Evolutionary conservation across 2,113 vertebrate species (phyloP).

Genomic region (Macquaria australasica): DNA sequence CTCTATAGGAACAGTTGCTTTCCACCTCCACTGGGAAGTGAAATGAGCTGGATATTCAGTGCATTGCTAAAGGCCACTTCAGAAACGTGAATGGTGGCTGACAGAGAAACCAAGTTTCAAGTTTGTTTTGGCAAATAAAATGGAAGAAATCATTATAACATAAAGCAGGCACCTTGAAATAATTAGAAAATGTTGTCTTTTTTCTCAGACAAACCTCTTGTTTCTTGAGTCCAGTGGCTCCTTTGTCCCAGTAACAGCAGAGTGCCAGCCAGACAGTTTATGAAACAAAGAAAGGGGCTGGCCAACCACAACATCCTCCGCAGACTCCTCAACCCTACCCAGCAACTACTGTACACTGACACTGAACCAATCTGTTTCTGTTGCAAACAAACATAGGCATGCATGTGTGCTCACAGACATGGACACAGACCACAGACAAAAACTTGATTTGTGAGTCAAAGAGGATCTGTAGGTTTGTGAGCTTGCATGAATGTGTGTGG

Average conservation of each 20-base stretch:
- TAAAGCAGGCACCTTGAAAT: background rate
- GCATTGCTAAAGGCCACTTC: slow-evolving; percentile 13
- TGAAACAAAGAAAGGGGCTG: slow-evolving; percentile 63
- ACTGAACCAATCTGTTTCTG: slow-evolving; percentile 32
- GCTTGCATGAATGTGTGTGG: slow-evolving; percentile 38
- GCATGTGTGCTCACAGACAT: slow-evolving; percentile 38
- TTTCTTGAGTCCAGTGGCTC: background rate
- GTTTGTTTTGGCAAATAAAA: background rate
- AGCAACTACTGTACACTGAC: slow-evolving; percentile 67
- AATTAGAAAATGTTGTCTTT: background rate
- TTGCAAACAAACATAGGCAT: slow-evolving; percentile 48
- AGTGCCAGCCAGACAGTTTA: slow-evolving; percentile 39
- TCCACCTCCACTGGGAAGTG: slow-evolving; percentile 2
- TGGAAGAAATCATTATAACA: background rate
- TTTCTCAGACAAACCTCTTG: background rate
- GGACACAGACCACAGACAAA: slow-evolving; percentile 31
- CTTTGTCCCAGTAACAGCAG: slow-evolving; percentile 51
- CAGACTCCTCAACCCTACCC: slow-evolving; percentile 69
- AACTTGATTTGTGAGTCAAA: slow-evolving; percentile 10
- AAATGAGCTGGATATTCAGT: slow-evolving; percentile 31
- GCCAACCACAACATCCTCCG: slow-evolving; percentile 62
- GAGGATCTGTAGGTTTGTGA: slow-evolving; percentile 19
- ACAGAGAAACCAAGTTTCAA: background rate
- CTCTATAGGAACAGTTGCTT: background rate
- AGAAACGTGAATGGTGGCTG: background rate